Conservation (phyloP, 2,797 vertebrate species). For the Clarias laeviceps region DNA sequence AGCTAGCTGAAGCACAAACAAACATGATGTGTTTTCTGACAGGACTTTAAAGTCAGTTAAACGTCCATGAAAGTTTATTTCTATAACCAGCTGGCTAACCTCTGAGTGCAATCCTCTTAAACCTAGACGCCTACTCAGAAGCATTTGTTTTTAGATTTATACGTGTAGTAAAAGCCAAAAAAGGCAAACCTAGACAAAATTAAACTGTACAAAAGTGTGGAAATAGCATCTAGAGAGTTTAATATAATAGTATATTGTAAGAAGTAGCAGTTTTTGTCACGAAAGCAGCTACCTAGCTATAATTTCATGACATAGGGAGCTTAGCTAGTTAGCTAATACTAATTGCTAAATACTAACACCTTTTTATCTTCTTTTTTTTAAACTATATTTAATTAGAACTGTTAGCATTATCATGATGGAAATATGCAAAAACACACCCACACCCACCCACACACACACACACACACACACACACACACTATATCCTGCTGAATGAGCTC, state of each 20-base stretch:
- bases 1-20: background rate
- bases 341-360: background rate
- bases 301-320: background rate
- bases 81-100: background rate
- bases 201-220: background rate
- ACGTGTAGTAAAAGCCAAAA: background rate
- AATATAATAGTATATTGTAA: background rate
- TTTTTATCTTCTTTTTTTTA: background rate
- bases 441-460: background rate
- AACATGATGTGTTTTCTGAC: background rate
- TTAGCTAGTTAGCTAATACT: background rate
- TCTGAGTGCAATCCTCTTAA: background rate
- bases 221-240: background rate
- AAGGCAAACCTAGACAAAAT: background rate
- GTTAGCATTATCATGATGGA: conserved; percentile 4
- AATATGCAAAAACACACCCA: background rate
- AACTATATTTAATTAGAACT: background rate
- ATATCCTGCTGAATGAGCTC: conserved; percentile 1
- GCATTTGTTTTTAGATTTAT: no score
- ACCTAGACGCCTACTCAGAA: background rate
- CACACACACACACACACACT: background rate
- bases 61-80: background rate
- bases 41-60: background rate
- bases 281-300: background rate
- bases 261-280: background rate